A percentile compares a stretch with the other conserved stretches of the same genome.
These are phyloP conservation scores for Polydesmus complanatus DNA, from an alignment of 2,888 invertebrate species.

Conservation along the genomic window DNA sequence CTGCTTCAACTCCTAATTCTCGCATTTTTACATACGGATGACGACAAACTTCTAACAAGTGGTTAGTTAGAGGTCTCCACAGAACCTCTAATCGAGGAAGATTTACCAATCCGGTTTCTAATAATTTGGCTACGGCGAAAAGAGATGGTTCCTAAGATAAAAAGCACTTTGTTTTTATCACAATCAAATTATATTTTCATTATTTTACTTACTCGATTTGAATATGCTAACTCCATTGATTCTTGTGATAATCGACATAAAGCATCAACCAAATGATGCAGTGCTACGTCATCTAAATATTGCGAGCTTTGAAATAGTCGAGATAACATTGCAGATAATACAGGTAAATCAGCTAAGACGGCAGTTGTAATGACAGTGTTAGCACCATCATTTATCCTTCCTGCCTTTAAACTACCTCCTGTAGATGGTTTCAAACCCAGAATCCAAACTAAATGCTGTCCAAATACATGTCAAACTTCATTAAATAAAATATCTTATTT, in stretches of 20 bases:
- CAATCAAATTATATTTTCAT: neutral
- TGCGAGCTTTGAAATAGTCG: slow-evolving; percentile 88
- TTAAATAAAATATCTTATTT: neutral
- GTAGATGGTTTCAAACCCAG: slow-evolving; percentile 87
- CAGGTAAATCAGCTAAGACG: slow-evolving; percentile 88
- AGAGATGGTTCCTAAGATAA: slow-evolving; percentile 69
- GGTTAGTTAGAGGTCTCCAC: slow-evolving; percentile 90
- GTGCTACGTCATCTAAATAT: slow-evolving; percentile 79
- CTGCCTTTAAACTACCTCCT: slow-evolving; percentile 80
- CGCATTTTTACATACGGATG: slow-evolving; percentile 90
- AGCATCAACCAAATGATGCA: slow-evolving; percentile 92
- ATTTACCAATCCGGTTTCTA: slow-evolving; percentile 94
- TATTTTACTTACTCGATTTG: slow-evolving; percentile 55
- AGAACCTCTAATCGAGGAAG: slow-evolving; percentile 81
- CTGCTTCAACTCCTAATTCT: slow-evolving; percentile 94
- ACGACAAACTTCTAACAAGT: slow-evolving; percentile 88
- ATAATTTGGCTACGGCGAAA: slow-evolving; percentile 92
- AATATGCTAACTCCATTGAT: slow-evolving; percentile 91
- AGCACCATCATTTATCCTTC: slow-evolving; percentile 59
- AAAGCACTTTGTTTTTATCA: neutral
- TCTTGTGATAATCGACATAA: slow-evolving; percentile 90
- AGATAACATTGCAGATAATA: slow-evolving; percentile 76
- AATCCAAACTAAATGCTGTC: slow-evolving; percentile 68
- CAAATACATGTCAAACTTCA: neutral
- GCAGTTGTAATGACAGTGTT: slow-evolving; percentile 86